Conservation (phyloP, 2,797 vertebrate species). For the Phrynocephalus vlangalii region DNA sequence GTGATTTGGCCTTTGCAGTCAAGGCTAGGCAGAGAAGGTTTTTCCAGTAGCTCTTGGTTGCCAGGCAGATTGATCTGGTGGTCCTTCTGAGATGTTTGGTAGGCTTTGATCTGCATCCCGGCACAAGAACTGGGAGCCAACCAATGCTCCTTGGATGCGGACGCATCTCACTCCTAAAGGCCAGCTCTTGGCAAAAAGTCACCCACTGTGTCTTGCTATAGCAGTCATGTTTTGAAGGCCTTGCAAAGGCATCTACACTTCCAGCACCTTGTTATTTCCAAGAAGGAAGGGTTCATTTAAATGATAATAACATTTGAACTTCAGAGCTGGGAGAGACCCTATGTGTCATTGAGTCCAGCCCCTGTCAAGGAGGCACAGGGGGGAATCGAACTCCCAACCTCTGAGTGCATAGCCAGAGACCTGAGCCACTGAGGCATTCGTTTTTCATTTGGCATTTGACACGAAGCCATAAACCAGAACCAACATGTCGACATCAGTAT, state of each 20-base stretch:
- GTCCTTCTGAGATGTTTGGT: neutral
- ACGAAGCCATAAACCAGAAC: slow-evolving; percentile 5
- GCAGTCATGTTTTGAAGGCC: neutral
- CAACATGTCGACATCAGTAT: neutral
- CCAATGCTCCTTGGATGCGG: neutral
- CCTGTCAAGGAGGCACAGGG: too few species aligned
- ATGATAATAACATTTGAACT: too few species aligned
- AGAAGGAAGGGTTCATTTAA: neutral
- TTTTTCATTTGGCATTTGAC: too few species aligned
- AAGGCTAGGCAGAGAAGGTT: neutral
- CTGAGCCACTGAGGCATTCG: too few species aligned
- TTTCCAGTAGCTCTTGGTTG: neutral
- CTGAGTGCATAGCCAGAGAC: too few species aligned
- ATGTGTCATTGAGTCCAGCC: too few species aligned
- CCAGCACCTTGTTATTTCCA: too few species aligned
- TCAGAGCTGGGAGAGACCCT: too few species aligned
- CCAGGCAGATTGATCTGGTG: neutral
- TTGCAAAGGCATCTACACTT: too few species aligned
- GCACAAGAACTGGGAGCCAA: neutral
- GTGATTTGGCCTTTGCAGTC: neutral
- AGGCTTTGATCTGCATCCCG: neutral
- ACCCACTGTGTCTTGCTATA: too few species aligned
- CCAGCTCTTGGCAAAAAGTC: neutral
- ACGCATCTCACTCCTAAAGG: neutral
- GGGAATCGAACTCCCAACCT: too few species aligned